Evolutionary conservation across 1,140 invertebrate genomes (phyloP).

Genomic region (Propsilocerus akamusi): DNA sequence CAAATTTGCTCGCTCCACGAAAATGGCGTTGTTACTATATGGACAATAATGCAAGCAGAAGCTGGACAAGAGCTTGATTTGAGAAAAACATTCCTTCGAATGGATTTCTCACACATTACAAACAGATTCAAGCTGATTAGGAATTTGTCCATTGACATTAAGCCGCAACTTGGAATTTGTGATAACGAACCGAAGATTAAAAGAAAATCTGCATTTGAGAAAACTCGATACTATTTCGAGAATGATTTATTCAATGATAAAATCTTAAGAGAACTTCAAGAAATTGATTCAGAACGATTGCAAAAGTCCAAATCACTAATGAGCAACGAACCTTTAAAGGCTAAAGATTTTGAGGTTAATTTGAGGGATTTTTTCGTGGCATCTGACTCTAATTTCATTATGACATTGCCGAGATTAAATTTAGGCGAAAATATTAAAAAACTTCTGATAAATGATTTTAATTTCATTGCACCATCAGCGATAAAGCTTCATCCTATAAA

Average conservation of each 20-base stretch:
- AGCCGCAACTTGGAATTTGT: conserved; percentile 12
- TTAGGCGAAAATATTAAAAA: conserved; percentile 16
- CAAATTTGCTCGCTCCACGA: conserved; percentile 20
- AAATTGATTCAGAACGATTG: conserved; percentile 10
- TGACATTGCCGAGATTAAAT: conserved; percentile 17
- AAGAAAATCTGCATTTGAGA: conserved; percentile 13
- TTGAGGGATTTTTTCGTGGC: conserved; percentile 18
- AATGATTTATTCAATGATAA: conserved; percentile 21
- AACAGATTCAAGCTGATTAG: conserved; percentile 20
- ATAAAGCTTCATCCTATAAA: conserved; percentile 10
- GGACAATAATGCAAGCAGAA: conserved; percentile 16
- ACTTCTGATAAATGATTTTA: conserved; percentile 16
- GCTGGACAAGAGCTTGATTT: neutral
- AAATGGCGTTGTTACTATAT: conserved; percentile 18
- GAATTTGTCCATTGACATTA: conserved; percentile 16
- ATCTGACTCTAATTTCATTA: conserved; percentile 20
- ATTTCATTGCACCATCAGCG: conserved; percentile 18
- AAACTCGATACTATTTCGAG: conserved; percentile 19
- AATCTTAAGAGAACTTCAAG: conserved; percentile 16
- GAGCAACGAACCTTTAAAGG: conserved; percentile 15
- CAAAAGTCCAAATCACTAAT: conserved; percentile 6
- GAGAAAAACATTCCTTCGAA: conserved; percentile 5
- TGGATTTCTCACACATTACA: conserved; percentile 19
- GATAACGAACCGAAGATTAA: conserved; percentile 6
- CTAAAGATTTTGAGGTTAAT: conserved; percentile 17